These are phyloP conservation scores for Microtus richardsoni DNA, from an alignment of 2,113 vertebrate species.

Conservation along the genomic window DNA sequence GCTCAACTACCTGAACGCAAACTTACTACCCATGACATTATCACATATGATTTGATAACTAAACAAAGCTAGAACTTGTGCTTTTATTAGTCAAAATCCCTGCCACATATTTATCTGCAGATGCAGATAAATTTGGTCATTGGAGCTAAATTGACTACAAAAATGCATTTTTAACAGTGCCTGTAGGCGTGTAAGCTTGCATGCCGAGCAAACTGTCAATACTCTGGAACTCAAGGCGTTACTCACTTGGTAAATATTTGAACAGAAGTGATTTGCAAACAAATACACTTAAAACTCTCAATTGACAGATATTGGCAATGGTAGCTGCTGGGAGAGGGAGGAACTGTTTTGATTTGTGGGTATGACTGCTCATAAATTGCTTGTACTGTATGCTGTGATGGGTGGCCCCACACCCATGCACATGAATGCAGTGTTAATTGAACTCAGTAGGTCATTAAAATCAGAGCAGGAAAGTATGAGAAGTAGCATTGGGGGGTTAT, in stretches of 20 bases:
- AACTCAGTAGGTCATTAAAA: neutral
- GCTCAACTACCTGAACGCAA: slow-evolving; percentile 39
- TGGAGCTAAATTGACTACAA: neutral
- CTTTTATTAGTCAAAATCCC: neutral
- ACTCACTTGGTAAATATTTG: slow-evolving; percentile 56
- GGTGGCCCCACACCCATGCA: neutral
- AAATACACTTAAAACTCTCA: slow-evolving; percentile 27
- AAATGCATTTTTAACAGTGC: slow-evolving; percentile 26
- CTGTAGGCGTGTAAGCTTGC: slow-evolving; percentile 26
- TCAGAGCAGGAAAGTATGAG: neutral
- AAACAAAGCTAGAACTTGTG: slow-evolving; percentile 40
- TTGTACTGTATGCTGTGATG: neutral
- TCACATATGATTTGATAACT: slow-evolving; percentile 44
- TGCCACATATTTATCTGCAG: neutral
- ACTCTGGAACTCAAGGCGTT: neutral
- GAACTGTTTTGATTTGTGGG: neutral
- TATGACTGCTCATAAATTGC: too few species aligned
- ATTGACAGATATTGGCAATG: neutral
- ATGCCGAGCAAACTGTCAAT: neutral
- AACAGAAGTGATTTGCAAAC: slow-evolving; percentile 37
- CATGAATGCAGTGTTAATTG: neutral
- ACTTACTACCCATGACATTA: slow-evolving; percentile 16
- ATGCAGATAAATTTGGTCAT: neutral
- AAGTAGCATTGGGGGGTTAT: neutral
- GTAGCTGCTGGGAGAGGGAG: neutral